Evolutionary conservation across 2,888 invertebrate genomes (phyloP).

Genomic region (Helobdella robusta): DNA sequence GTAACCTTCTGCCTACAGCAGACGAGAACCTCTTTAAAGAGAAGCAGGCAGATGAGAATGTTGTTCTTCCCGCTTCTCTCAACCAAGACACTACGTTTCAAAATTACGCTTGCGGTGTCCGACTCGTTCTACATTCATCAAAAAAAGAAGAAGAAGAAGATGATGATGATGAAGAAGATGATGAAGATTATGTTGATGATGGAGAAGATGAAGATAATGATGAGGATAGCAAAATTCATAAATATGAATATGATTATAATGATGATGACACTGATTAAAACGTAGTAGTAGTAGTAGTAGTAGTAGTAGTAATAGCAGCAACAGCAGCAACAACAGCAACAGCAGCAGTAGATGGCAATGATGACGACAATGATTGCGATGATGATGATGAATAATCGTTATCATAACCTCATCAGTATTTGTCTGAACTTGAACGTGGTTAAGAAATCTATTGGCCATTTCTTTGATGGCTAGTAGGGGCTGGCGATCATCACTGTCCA

Average conservation of each 20-base stretch:
- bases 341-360: too few species aligned
- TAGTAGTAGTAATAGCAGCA: too few species aligned
- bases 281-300: too few species aligned
- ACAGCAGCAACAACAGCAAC: too few species aligned
- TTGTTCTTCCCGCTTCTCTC: neutral
- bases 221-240: neutral
- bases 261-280: neutral
- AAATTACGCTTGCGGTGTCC: neutral
- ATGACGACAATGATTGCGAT: neutral
- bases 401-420: too few species aligned
- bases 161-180: neutral
- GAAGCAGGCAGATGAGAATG: neutral
- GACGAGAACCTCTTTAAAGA: slow-evolving; percentile 7
- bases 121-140: neutral
- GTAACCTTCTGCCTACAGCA: slow-evolving; percentile 3
- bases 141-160: neutral
- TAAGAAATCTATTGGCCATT: too few species aligned
- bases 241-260: neutral
- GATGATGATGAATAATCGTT: slow-evolving; percentile 1
- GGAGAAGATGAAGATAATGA: neutral
- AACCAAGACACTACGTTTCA: slow-evolving; percentile 1
- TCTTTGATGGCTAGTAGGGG: too few species aligned
- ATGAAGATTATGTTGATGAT: neutral
- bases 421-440: too few species aligned
- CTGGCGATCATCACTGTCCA: too few species aligned